Evolutionary conservation across 2,797 vertebrate species (phyloP).

Genomic region (Dendrocincla fuliginosa): DNA sequence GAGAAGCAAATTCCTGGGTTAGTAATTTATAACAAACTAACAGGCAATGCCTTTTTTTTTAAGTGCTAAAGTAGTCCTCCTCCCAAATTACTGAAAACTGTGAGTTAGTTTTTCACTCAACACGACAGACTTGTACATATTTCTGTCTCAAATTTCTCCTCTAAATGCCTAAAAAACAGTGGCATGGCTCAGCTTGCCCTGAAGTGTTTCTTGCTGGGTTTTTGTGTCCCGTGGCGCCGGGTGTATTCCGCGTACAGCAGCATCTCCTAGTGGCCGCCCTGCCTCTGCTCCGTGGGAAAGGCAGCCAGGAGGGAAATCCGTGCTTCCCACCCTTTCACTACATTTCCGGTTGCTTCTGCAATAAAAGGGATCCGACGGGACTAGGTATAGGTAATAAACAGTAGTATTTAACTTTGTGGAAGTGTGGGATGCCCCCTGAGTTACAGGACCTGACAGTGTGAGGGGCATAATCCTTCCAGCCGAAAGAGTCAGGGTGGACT

Average conservation of each 20-base stretch:
- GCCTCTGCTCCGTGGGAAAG: not conserved
- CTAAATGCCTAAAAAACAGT: not conserved
- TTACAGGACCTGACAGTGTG: not conserved
- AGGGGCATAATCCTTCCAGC: not conserved
- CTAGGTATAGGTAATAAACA: not conserved
- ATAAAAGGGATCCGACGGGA: not conserved
- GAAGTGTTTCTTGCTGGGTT: not conserved
- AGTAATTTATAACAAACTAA: constrained; percentile 3
- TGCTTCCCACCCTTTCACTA: not conserved
- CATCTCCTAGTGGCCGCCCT: constrained; percentile 64
- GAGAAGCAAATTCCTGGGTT: not conserved
- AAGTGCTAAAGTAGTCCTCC: constrained; percentile 7
- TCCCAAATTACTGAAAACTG: not conserved
- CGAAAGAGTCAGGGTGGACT: rapidly evolving
- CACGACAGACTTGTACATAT: not conserved
- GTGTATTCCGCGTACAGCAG: constrained; percentile 47
- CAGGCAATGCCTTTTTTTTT: not conserved
- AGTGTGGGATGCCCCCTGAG: not conserved
- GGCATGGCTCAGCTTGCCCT: not conserved
- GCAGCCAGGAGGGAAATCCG: rapidly evolving
- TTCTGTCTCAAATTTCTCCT: constrained; percentile 15
- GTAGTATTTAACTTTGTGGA: not conserved
- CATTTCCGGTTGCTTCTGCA: not conserved
- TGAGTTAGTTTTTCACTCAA: constrained; percentile 31
- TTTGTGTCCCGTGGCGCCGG: too few species aligned